A percentile compares a stretch with the other conserved stretches of the same genome.
phyloP scores from a whole-genome alignment of 2,888 invertebrate species.

The Aphelenchoides bicaudatus region DNA sequence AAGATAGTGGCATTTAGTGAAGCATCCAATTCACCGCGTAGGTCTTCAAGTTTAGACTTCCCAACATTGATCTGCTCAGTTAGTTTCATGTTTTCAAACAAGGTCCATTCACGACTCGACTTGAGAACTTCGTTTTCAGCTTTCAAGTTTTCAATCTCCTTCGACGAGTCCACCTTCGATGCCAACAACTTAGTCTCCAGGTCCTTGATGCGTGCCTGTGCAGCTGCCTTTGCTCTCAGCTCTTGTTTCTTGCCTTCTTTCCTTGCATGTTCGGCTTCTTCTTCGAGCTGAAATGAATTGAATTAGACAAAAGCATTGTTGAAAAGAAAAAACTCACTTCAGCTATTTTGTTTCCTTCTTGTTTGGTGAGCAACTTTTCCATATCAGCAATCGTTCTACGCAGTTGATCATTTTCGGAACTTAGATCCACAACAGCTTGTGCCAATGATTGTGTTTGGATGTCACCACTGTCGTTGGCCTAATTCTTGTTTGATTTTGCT shows the following conservation, averaged over 20 bases:
- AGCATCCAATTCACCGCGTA: constrained; percentile 36
- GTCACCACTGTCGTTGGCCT: constrained; percentile 9
- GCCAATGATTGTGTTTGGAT: constrained; percentile 19
- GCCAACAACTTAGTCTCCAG: constrained; percentile 42
- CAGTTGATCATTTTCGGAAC: constrained; percentile 42
- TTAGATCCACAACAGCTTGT: constrained; percentile 31
- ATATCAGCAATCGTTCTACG: constrained; percentile 40
- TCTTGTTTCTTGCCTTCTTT: constrained; percentile 44
- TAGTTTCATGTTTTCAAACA: constrained; percentile 49
- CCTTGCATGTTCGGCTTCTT: constrained; percentile 36
- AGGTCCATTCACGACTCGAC: constrained; percentile 50
- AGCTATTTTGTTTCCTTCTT: constrained; percentile 18
- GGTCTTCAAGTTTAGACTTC: constrained; percentile 35
- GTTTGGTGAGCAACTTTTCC: constrained; percentile 20
- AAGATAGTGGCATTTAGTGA: constrained; percentile 32
- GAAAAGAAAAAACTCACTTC: neutral
- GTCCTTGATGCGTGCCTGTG: constrained; percentile 51
- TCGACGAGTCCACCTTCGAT: constrained; percentile 11
- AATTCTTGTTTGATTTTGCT: constrained; percentile 17
- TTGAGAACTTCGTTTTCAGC: constrained; percentile 47
- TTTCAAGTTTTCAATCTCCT: constrained; percentile 36
- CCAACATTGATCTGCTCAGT: constrained; percentile 43
- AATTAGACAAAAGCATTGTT: neutral
- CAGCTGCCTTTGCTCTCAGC: constrained; percentile 44
- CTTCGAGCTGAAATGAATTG: constrained; percentile 35